Evolutionary conservation across 2,797 vertebrate species (phyloP).

Genomic region (Brachyrhaphis roseni): DNA sequence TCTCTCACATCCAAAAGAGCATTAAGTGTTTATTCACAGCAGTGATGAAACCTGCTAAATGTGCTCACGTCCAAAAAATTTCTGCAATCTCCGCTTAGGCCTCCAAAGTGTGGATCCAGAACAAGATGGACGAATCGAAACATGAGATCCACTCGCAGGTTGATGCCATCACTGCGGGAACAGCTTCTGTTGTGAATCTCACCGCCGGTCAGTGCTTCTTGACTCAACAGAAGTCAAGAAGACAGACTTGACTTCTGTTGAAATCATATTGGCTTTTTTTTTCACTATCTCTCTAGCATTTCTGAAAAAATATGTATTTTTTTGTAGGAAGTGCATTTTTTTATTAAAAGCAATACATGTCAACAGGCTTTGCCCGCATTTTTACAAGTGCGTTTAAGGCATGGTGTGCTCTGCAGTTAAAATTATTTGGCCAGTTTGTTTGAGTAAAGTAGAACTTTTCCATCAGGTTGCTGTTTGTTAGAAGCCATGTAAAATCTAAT

Average conservation of each 20-base stretch:
- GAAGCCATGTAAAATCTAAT: slow-evolving; percentile 30
- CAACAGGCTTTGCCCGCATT: slow-evolving; percentile 1
- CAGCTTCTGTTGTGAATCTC: slow-evolving; percentile 97
- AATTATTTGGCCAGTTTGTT: slow-evolving; percentile 43
- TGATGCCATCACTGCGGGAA: slow-evolving; percentile 97
- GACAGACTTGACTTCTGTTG: too few relatives aligned
- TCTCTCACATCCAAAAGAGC: neutral
- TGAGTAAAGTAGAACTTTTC: slow-evolving; percentile 34
- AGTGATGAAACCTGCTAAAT: neutral
- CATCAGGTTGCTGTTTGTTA: slow-evolving; percentile 43
- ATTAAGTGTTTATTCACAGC: neutral
- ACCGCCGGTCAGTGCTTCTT: slow-evolving; percentile 89
- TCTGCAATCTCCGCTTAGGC: slow-evolving; percentile 77
- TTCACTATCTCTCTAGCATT: neutral
- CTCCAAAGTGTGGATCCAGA: slow-evolving; percentile 91
- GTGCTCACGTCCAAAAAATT: neutral
- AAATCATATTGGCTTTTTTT: neutral
- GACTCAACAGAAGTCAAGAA: slow-evolving; percentile 23
- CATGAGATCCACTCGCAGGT: slow-evolving; percentile 99
- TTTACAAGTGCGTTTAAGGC: slow-evolving; percentile 30
- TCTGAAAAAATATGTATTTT: neutral
- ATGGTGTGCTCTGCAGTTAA: slow-evolving; percentile 23
- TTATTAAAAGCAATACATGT: slow-evolving; percentile 18
- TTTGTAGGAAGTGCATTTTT: slow-evolving; percentile 4
- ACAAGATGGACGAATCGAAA: slow-evolving; percentile 99